Conservation (phyloP, 2,888 invertebrate species). For the Apamea anceps region DNA sequence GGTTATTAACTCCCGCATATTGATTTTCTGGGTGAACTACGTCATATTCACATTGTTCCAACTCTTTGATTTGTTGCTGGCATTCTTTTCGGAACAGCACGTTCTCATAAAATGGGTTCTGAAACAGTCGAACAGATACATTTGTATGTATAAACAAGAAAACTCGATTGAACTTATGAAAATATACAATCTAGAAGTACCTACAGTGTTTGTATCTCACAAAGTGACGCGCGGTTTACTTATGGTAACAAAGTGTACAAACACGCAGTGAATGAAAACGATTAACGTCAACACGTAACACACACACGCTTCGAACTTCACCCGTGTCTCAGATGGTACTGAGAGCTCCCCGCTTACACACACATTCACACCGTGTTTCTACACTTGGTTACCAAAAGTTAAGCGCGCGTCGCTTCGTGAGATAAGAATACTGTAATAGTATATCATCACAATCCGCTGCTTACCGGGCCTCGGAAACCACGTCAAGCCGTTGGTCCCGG, state of each 20-base stretch:
- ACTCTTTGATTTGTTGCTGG: neutral
- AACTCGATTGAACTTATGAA: neutral
- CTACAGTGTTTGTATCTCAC: neutral
- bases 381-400: too few relatives aligned
- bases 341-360: too few relatives aligned
- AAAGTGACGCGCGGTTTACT: neutral
- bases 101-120: constrained; percentile 26
- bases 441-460: too few relatives aligned
- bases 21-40: neutral
- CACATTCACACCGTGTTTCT: neutral
- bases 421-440: too few relatives aligned
- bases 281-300: too few relatives aligned
- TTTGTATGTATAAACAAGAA: neutral
- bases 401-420: too few relatives aligned
- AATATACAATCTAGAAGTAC: neutral
- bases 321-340: too few relatives aligned
- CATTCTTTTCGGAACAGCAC: neutral
- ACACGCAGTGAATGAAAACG: too few relatives aligned
- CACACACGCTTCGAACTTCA: too few relatives aligned
- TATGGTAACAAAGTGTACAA: neutral
- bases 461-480: too few relatives aligned
- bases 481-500: too few relatives aligned
- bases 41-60: neutral
- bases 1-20: neutral
- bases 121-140: neutral